Evolutionary conservation across 2,888 invertebrate species (phyloP), one percentile per base, ranked within the genome.

Genomic region (Drosophila flavopinicola): DNA sequence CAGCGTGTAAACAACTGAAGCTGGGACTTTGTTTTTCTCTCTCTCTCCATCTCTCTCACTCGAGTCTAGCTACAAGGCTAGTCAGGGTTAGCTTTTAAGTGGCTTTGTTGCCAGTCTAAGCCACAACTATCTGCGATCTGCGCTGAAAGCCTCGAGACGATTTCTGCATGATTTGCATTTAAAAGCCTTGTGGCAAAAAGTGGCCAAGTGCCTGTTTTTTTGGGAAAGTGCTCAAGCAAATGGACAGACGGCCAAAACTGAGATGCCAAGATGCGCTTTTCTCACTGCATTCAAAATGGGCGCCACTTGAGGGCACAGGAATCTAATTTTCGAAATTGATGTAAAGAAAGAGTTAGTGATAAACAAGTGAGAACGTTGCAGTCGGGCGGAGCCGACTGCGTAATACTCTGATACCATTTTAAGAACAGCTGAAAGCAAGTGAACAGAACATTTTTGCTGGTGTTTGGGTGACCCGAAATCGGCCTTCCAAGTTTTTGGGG

Each of bases 101-200:
- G 78, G 84, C 86, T 78, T 78, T 70, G 78, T 85, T 83, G 58
- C 75, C 60, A 71, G 39, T 49, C 61, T 54, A 45, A 37, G 17
- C 66, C 51, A 38, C 42, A 13, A 29, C 20, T 23, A 17, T 17
- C 15, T 11, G 27, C 42, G 44, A 49, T 49, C 32, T 48, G 17
- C 17, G 48, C 29, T 75, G 35, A 52, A 64, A 41, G 53, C 66
- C 48, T 49, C 39, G 39, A 56, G 53, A 51, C 64, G 52, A 67
- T 87, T 74, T 69, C 66, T 66, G 84, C 88, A 80, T 80, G 79
- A 80, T 87, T 87, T 83, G 79, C 79, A 79, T 78, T 85, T 78
- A 85, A 73, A 76, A 79, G 80, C 73, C 76, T 33, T 48, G 44
- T 47, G 41, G 60, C 64, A 56, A 52, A 56, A n/a, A 20, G 9